Conservation (phyloP, 2,888 invertebrate species). For the Chrysodeixis includens region DNA sequence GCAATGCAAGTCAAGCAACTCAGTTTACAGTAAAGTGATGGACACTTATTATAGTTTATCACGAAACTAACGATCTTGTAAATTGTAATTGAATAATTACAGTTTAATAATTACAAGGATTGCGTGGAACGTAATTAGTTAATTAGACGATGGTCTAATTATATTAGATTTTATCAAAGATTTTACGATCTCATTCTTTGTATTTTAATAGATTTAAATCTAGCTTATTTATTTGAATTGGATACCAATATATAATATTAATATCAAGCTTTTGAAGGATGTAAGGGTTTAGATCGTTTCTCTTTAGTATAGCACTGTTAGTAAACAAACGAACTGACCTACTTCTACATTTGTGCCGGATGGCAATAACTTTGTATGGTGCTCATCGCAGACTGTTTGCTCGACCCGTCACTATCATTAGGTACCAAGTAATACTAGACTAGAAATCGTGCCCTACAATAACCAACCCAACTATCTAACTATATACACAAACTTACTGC, state of each 20-base stretch:
- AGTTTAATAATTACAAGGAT: conserved; percentile 19
- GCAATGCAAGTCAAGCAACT: conserved; percentile 7
- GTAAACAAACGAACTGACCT: neutral
- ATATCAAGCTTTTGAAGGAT: no score
- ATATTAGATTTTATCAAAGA: neutral
- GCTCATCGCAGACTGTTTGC: neutral
- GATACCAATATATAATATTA: no score
- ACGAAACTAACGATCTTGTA: conserved; percentile 23
- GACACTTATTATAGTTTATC: conserved; percentile 30
- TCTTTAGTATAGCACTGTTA: no score
- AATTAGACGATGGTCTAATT: conserved; percentile 16
- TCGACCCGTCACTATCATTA: neutral
- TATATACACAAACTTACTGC: neutral
- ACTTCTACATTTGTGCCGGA: neutral
- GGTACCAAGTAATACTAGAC: neutral
- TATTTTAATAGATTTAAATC: no score
- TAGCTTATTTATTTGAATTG: no score
- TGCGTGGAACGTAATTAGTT: conserved; percentile 13
- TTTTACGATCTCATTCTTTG: no score
- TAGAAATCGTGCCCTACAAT: no score
- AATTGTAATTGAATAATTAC: conserved; percentile 35
- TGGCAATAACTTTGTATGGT: neutral
- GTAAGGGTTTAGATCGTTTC: no score
- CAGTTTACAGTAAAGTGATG: conserved; percentile 7
- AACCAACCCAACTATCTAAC: neutral